Evolutionary conservation across 1,140 invertebrate genomes (phyloP).

Genomic region (Nilaparvata lugens): DNA sequence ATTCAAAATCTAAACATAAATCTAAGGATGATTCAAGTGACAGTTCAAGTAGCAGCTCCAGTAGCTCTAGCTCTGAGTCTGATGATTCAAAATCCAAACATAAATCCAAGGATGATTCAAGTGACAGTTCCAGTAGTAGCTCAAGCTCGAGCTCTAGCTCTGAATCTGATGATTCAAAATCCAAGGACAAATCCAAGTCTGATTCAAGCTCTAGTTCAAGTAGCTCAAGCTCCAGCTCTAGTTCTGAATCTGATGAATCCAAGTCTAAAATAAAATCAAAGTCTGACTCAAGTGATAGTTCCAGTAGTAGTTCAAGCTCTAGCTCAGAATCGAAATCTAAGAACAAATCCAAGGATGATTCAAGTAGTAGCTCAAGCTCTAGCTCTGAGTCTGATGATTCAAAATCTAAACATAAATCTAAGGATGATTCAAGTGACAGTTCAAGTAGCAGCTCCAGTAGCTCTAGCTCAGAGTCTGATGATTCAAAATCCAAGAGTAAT

Average conservation of each 20-base stretch:
- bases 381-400: too few relatives aligned
- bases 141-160: background rate
- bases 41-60: too few relatives aligned
- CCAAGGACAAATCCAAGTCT: background rate
- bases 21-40: too few relatives aligned
- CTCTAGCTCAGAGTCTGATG: too few relatives aligned
- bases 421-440: too few relatives aligned
- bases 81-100: background rate
- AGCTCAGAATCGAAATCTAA: too few relatives aligned
- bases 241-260: background rate
- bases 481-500: too few relatives aligned
- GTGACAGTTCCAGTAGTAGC: background rate
- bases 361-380: too few relatives aligned
- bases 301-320: background rate
- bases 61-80: background rate
- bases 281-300: background rate
- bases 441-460: too few relatives aligned
- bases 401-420: too few relatives aligned
- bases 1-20: too few relatives aligned
- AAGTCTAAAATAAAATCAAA: background rate
- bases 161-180: background rate
- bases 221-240: background rate
- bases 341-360: too few relatives aligned
- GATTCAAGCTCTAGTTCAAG: background rate
- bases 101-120: background rate